Evolutionary conservation across 2,113 vertebrate species (phyloP).

Genomic region (Paralichthys olivaceus): DNA sequence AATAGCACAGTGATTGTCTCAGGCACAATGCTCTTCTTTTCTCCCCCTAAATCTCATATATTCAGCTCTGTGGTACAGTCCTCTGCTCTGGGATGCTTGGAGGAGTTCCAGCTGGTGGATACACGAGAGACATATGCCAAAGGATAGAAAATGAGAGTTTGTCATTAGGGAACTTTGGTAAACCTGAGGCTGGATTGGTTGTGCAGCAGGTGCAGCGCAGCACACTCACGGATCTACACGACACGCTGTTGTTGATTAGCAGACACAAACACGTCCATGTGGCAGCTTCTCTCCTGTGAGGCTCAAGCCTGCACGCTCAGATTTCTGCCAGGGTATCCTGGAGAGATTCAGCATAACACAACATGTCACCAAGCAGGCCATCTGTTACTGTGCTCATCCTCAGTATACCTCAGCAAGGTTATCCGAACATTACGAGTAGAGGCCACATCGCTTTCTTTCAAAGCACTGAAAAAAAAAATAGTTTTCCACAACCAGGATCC

Average conservation of each 20-base stretch:
- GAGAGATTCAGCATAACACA: slow-evolving; percentile 41
- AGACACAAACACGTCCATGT: not conserved
- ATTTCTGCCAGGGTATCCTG: slow-evolving; percentile 53
- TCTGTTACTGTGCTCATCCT: slow-evolving; percentile 53
- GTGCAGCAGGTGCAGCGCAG: slow-evolving; percentile 12
- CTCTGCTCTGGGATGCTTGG: slow-evolving; percentile 5
- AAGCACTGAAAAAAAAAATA: not conserved
- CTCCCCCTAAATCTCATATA: not conserved
- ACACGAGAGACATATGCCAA: slow-evolving; percentile 1
- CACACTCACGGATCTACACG: not conserved
- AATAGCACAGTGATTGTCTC: slow-evolving; percentile 6
- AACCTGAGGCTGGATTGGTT: slow-evolving; percentile 6
- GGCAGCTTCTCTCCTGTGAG: not conserved
- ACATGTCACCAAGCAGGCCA: slow-evolving; percentile 57
- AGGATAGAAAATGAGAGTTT: slow-evolving; percentile 15
- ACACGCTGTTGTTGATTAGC: not conserved
- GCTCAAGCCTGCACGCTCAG: not conserved
- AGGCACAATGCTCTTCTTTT: not conserved
- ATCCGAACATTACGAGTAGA: slow-evolving; percentile 13
- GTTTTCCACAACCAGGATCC: not conserved
- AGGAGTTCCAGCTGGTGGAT: slow-evolving; percentile 14
- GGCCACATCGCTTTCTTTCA: not conserved
- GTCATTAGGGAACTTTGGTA: not conserved
- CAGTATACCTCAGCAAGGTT: slow-evolving; percentile 19
- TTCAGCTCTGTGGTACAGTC: not conserved